Conservation (phyloP, 2,113 vertebrate genomes). For the Cygnus atratus region DNA sequence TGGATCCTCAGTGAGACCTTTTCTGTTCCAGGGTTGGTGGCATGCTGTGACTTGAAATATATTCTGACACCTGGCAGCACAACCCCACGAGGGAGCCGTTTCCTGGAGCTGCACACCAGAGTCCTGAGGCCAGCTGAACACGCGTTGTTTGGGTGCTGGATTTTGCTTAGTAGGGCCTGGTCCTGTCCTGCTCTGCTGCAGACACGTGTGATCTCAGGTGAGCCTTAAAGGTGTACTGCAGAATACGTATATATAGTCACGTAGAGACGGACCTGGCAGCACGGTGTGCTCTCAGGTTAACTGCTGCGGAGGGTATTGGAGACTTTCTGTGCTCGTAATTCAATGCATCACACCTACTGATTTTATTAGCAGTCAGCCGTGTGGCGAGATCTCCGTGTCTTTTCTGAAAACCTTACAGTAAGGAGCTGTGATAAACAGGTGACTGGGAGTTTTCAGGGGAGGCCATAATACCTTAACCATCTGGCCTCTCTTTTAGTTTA, state of each 20-base stretch:
- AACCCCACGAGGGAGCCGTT: not conserved
- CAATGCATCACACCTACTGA: not conserved
- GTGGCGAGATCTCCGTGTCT: not conserved
- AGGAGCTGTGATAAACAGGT: rapidly evolving
- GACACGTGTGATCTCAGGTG: not conserved
- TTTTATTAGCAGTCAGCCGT: not conserved
- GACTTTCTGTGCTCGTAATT: not conserved
- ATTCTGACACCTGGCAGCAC: not conserved
- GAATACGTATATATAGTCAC: not conserved
- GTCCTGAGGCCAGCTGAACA: not conserved
- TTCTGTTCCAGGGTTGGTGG: not conserved
- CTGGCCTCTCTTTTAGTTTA: not conserved
- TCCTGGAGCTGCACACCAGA: not conserved
- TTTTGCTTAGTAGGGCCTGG: not conserved
- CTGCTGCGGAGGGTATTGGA: not conserved
- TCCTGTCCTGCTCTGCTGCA: not conserved
- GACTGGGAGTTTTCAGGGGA: not conserved
- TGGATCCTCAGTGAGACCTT: not conserved
- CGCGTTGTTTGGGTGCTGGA: not conserved
- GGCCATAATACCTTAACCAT: not conserved
- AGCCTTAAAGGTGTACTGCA: not conserved
- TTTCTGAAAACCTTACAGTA: not conserved
- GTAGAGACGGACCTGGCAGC: not conserved
- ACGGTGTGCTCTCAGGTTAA: not conserved
- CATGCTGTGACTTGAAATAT: not conserved